A percentile compares a stretch with the other conserved stretches of the same genome.
phyloP scores from a whole-genome alignment of 2,888 invertebrate genomes.

The Therioaphis trifolii region DNA sequence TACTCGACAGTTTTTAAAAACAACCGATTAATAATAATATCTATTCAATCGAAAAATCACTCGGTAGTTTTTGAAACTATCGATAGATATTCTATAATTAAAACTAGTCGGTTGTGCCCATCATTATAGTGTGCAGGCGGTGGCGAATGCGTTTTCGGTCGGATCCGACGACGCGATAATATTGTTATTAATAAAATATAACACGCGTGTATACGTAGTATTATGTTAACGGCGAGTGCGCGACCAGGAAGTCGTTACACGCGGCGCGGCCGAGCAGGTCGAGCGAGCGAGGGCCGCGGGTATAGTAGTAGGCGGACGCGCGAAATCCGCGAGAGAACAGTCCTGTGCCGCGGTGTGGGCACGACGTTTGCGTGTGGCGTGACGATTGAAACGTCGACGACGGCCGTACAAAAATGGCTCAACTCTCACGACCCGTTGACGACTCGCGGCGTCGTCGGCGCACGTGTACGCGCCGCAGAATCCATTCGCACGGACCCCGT shows the following conservation, averaged over 20 bases:
- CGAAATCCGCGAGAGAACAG: conserved; percentile 15
- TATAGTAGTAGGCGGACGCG: not conserved
- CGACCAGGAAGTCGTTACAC: not conserved
- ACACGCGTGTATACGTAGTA: not conserved
- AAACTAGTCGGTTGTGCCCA: no score
- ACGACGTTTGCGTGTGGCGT: not conserved
- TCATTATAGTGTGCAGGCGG: no score
- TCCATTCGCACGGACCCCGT: no score
- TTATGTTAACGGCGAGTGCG: not conserved
- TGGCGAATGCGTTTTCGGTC: conserved; percentile 11
- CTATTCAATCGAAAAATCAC: no score
- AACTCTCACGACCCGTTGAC: conserved; percentile 41
- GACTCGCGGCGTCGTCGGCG: no score
- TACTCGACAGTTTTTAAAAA: no score
- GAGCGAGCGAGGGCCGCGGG: not conserved
- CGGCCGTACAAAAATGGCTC: conserved; percentile 36
- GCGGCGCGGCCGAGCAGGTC: not conserved
- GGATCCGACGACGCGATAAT: not conserved
- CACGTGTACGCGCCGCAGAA: no score
- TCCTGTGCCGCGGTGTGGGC: not conserved
- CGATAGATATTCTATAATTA: no score
- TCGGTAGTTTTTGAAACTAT: no score
- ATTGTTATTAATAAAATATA: not conserved
- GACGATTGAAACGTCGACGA: not conserved
- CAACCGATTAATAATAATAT: no score